A percentile compares a stretch with the other conserved stretches of the same genome.
phyloP scores from a whole-genome alignment of 2,888 invertebrate genomes.

The Siphlonurus alternatus region DNA sequence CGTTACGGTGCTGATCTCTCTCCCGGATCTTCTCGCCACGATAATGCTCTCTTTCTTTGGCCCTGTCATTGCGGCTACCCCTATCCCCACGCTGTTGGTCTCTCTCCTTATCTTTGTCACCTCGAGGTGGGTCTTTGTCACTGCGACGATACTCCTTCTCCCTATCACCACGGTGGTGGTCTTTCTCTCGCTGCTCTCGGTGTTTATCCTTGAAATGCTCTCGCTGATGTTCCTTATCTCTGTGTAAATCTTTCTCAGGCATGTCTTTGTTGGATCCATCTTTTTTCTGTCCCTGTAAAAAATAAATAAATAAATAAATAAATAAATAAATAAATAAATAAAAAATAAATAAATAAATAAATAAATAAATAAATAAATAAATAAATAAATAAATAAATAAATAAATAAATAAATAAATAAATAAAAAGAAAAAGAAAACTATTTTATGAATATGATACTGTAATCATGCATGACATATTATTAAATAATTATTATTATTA shows the following conservation, averaged over 20 bases:
- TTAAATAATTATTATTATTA: too few species aligned
- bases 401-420: too few species aligned
- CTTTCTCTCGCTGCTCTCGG: not conserved
- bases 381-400: too few species aligned
- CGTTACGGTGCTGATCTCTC: not conserved
- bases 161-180: not conserved
- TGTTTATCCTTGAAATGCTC: not conserved
- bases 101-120: not conserved
- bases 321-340: too few species aligned
- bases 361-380: too few species aligned
- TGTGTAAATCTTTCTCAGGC: not conserved
- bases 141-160: not conserved
- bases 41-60: too few species aligned
- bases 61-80: not conserved
- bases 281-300: not conserved
- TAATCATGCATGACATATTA: too few species aligned
- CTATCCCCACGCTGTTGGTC: not conserved
- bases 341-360: too few species aligned
- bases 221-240: not conserved
- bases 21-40: not conserved
- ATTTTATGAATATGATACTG: too few species aligned
- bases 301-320: too few species aligned
- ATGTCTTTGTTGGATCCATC: not conserved
- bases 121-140: not conserved
- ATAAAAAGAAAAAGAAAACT: too few species aligned